phyloP scores from a whole-genome alignment of 2,797 vertebrate species.

The Oreochromis grahami region DNA sequence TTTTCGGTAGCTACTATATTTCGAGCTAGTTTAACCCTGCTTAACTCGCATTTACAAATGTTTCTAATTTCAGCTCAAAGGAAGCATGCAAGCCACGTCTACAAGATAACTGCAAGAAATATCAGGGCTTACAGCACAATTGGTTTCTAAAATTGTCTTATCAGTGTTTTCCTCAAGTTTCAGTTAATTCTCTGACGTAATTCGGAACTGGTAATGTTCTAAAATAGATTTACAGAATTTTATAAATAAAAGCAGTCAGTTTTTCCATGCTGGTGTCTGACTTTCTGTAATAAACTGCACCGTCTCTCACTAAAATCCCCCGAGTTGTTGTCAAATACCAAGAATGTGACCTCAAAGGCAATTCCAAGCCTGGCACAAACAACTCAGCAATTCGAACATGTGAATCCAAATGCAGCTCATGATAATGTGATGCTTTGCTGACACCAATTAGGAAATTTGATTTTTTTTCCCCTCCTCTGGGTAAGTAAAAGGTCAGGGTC shows the following conservation, averaged over 20 bases:
- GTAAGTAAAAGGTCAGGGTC: constrained; percentile 19
- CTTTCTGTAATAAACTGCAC: neutral
- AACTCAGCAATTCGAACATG: constrained; percentile 28
- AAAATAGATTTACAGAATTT: neutral
- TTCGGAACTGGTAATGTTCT: neutral
- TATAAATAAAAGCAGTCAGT: neutral
- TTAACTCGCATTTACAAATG: neutral
- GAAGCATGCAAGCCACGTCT: neutral
- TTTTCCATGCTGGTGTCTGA: neutral
- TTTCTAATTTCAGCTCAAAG: neutral
- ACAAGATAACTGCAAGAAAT: neutral
- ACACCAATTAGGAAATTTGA: constrained; percentile 10
- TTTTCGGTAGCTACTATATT: neutral
- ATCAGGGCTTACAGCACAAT: neutral
- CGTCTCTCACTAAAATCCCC: neutral
- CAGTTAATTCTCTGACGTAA: neutral
- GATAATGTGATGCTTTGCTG: constrained; percentile 26
- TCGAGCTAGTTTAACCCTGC: neutral
- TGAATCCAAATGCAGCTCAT: constrained; percentile 27
- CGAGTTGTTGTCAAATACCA: neutral
- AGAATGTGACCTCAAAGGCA: neutral
- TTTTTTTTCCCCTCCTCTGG: neutral
- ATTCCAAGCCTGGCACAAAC: neutral
- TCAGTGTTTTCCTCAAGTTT: neutral
- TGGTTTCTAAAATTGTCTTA: neutral